Conservation (phyloP, 2,888 invertebrate genomes). For the Lasioglossum calceatum region DNA sequence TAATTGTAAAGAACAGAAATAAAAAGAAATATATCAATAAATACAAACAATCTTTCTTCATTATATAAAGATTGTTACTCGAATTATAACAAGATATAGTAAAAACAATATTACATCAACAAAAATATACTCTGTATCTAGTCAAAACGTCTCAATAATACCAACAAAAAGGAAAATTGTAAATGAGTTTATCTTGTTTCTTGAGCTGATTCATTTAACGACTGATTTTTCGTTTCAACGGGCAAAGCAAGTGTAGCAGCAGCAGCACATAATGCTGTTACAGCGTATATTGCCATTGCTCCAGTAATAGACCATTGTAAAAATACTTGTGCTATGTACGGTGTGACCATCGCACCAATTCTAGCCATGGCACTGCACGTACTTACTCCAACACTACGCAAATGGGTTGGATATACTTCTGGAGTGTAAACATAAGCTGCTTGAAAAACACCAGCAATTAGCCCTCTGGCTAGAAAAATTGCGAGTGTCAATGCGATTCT, state of each 20-base stretch:
- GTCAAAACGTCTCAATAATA: conserved; percentile 3
- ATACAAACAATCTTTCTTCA: conserved; percentile 26
- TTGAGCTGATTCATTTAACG: conserved; percentile 54
- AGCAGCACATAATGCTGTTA: conserved; percentile 91
- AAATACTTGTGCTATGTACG: conserved; percentile 96
- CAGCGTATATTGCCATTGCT: conserved; percentile 91
- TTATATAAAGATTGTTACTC: conserved; percentile 5
- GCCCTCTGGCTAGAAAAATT: conserved; percentile 94
- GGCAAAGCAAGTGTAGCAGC: conserved; percentile 92
- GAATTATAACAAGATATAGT: neutral
- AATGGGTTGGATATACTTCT: conserved; percentile 96
- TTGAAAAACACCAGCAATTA: conserved; percentile 97
- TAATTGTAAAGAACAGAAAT: conserved; percentile 39
- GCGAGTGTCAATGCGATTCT: conserved; percentile 92
- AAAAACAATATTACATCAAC: conserved; percentile 6
- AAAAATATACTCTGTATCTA: conserved; percentile 20
- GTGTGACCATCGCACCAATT: conserved; percentile 96
- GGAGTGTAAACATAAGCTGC: conserved; percentile 98
- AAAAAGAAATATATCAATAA: conserved; percentile 43
- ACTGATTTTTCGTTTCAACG: conserved; percentile 91
- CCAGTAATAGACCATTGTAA: conserved; percentile 90
- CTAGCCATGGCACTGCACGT: conserved; percentile 96
- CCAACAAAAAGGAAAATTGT: neutral
- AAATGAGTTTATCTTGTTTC: conserved; percentile 50
- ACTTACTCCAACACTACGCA: conserved; percentile 96